Conservation (phyloP, 2,113 vertebrate genomes). For the Neogale vison region DNA sequence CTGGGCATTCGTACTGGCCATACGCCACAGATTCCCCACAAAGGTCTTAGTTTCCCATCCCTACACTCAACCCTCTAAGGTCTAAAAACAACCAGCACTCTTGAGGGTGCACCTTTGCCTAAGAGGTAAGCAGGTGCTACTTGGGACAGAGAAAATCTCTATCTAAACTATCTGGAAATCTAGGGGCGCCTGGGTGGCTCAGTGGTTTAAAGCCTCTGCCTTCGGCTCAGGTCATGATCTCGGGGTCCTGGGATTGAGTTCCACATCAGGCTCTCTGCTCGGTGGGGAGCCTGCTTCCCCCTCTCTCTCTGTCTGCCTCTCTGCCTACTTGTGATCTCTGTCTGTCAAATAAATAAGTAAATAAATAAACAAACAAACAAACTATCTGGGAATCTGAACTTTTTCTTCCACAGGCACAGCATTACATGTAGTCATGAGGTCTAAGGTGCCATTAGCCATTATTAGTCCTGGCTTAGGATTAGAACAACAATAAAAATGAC, state of each 20-base stretch:
- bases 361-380: background rate
- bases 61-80: background rate
- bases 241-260: too few relatives aligned
- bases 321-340: too few relatives aligned
- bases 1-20: background rate
- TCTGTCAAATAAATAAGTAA: too few relatives aligned
- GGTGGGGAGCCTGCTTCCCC: too few relatives aligned
- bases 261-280: too few relatives aligned
- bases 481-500: background rate
- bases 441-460: background rate
- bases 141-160: background rate
- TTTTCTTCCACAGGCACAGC: background rate
- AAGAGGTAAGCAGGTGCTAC: background rate
- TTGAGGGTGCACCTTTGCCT: background rate
- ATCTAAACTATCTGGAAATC: background rate
- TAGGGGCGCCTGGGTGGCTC: background rate
- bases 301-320: too few relatives aligned
- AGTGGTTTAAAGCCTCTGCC: too few relatives aligned
- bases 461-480: background rate
- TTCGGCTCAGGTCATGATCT: too few relatives aligned
- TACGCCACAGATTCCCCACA: background rate
- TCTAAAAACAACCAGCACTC: background rate
- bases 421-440: background rate
- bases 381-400: background rate
- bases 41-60: background rate